Percentiles rank a stretch among this genome's conserved stretches.
Conservation (phyloP, 2,797 vertebrate species). For the Macrochelys suwanniensis region DNA sequence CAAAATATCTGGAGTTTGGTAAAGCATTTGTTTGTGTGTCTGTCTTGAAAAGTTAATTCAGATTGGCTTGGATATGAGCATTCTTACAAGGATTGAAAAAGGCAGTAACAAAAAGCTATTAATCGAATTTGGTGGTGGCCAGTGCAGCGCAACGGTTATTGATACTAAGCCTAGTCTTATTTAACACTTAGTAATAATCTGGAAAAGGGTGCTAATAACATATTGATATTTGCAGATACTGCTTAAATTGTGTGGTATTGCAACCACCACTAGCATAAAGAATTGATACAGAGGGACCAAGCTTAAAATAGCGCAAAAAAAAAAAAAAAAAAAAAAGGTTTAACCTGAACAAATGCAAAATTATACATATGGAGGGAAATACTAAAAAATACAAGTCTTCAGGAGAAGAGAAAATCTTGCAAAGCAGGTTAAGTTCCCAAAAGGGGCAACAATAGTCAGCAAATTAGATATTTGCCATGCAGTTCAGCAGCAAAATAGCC, state of each 20-base stretch:
- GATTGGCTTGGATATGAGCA: not conserved
- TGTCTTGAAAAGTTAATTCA: not conserved
- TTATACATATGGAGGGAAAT: not conserved
- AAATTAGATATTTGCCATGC: fast-evolving
- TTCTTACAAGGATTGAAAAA: not conserved
- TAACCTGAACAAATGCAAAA: not conserved
- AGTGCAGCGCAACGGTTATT: not conserved
- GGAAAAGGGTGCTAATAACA: not conserved
- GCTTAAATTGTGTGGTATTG: not conserved
- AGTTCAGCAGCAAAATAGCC: fast-evolving
- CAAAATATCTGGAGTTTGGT: slow-evolving; percentile 20
- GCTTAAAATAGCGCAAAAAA: not conserved
- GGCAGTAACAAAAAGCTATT: not conserved
- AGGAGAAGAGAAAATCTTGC: not conserved
- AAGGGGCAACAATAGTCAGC: not conserved
- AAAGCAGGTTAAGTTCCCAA: not conserved
- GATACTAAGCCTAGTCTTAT: not conserved
- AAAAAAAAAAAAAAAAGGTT: not conserved
- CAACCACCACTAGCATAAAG: not conserved
- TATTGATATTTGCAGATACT: not conserved
- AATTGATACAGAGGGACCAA: not conserved
- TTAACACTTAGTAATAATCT: not conserved
- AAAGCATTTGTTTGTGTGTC: not conserved
- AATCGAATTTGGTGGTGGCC: not conserved
- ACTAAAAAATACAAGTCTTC: not conserved